phyloP scores from a whole-genome alignment of 2,797 vertebrate species.

The Lepilemur ruficaudatus region DNA sequence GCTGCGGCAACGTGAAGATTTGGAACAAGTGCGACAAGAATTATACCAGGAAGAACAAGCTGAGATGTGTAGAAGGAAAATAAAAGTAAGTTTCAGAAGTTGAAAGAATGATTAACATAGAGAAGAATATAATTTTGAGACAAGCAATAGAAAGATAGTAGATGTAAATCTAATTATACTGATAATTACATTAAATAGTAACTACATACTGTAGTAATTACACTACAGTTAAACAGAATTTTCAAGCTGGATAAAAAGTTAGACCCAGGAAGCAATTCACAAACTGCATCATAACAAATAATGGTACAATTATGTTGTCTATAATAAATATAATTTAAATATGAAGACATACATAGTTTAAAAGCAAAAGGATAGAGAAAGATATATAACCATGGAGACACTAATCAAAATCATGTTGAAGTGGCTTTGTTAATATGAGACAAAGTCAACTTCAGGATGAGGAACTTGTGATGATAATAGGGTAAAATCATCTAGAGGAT shows the following conservation, averaged over 20 bases:
- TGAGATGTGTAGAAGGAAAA: constrained; percentile 85
- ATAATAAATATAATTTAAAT: neutral
- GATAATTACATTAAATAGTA: neutral
- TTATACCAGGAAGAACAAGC: constrained; percentile 91
- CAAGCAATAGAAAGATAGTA: neutral
- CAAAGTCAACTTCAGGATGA: neutral
- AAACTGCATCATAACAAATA: neutral
- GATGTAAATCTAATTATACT: neutral
- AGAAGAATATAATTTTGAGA: neutral
- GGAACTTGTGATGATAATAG: neutral
- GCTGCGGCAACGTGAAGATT: constrained; percentile 88
- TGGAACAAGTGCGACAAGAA: constrained; percentile 90
- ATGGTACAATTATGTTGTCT: neutral
- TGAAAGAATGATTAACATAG: neutral
- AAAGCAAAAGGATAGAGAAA: neutral
- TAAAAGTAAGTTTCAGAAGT: constrained; percentile 86
- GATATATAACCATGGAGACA: neutral
- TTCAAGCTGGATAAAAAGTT: neutral
- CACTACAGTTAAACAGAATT: neutral
- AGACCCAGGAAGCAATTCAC: neutral
- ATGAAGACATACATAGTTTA: neutral
- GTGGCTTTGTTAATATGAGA: neutral
- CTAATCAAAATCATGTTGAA: neutral
- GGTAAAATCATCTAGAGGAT: neutral
- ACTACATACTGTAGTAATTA: no score